These are phyloP conservation scores for Leucozona laternaria DNA, from an alignment of 2,888 invertebrate species.

Conservation along the genomic window DNA sequence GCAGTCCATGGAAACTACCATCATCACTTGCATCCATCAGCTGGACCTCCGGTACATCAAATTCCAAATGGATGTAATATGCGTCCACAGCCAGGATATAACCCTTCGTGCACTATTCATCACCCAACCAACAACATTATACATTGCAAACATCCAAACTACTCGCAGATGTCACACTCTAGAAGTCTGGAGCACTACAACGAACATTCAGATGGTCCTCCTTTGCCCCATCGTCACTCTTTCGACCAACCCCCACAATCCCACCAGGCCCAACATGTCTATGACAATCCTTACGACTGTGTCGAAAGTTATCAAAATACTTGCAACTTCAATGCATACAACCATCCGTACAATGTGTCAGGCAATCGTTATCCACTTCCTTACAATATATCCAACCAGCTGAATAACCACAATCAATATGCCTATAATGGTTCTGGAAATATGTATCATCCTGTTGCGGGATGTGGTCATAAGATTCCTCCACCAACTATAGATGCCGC, in stretches of 20 bases:
- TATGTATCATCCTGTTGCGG: slow-evolving; percentile 63
- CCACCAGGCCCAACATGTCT: slow-evolving; percentile 78
- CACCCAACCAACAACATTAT: slow-evolving; percentile 46
- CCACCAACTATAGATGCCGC: slow-evolving; percentile 72
- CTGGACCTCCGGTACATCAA: slow-evolving; percentile 75
- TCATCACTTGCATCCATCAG: slow-evolving; percentile 71
- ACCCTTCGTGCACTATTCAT: slow-evolving; percentile 72
- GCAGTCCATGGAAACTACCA: slow-evolving; percentile 67
- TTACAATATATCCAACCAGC: slow-evolving; percentile 82
- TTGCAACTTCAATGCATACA: slow-evolving; percentile 76
- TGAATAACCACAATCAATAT: slow-evolving; percentile 79
- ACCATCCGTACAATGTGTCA: slow-evolving; percentile 82
- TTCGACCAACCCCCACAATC: slow-evolving; percentile 82
- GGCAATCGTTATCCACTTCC: slow-evolving; percentile 83
- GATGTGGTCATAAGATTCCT: slow-evolving; percentile 73
- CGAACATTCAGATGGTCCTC: slow-evolving; percentile 78
- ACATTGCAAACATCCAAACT: slow-evolving; percentile 65
- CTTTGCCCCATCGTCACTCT: slow-evolving; percentile 82
- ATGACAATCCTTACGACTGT: slow-evolving; percentile 82
- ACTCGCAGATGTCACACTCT: slow-evolving; percentile 82
- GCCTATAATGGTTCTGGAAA: slow-evolving; percentile 74
- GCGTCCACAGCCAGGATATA: slow-evolving; percentile 55
- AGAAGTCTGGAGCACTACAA: slow-evolving; percentile 83
- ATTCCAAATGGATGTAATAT: slow-evolving; percentile 75
- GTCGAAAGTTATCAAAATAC: slow-evolving; percentile 80